These are phyloP conservation scores for Phalacrocorax brasilianus DNA, from an alignment of 2,113 vertebrate genomes.

Conservation along the genomic window DNA sequence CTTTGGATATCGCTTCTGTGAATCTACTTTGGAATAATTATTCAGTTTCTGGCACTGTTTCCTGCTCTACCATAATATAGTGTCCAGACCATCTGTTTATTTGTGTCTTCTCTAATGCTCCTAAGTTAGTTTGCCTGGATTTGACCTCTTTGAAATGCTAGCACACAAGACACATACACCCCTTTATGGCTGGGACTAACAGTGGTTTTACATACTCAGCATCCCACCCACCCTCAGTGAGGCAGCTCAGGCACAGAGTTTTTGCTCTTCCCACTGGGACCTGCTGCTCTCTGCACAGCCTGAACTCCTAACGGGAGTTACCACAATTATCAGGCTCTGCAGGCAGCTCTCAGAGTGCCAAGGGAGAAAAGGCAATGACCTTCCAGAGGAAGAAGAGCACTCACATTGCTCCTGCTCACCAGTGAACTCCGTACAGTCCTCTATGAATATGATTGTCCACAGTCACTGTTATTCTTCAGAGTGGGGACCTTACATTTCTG, in stretches of 20 bases:
- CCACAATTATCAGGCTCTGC: neutral
- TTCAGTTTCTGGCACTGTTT: neutral
- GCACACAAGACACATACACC: neutral
- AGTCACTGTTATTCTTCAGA: neutral
- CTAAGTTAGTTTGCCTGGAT: neutral
- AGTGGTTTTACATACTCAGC: neutral
- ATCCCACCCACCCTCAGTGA: neutral
- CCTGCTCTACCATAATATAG: neutral
- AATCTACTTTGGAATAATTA: neutral
- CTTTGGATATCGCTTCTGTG: rapidly evolving
- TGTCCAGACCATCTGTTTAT: neutral
- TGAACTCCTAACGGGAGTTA: neutral
- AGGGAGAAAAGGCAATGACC: neutral
- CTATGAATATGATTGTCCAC: neutral
- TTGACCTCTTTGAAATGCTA: neutral
- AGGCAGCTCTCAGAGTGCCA: neutral
- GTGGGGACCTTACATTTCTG: neutral
- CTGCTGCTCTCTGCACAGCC: neutral
- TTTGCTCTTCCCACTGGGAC: neutral
- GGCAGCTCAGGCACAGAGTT: rapidly evolving
- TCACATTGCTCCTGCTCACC: neutral
- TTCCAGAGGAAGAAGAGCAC: neutral
- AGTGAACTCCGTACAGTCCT: neutral
- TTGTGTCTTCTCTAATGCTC: neutral
- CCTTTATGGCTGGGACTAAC: neutral